Evolutionary conservation across 1,140 invertebrate genomes (phyloP).

Genomic region (Pachyrhynchus sulphureomaculatus): DNA sequence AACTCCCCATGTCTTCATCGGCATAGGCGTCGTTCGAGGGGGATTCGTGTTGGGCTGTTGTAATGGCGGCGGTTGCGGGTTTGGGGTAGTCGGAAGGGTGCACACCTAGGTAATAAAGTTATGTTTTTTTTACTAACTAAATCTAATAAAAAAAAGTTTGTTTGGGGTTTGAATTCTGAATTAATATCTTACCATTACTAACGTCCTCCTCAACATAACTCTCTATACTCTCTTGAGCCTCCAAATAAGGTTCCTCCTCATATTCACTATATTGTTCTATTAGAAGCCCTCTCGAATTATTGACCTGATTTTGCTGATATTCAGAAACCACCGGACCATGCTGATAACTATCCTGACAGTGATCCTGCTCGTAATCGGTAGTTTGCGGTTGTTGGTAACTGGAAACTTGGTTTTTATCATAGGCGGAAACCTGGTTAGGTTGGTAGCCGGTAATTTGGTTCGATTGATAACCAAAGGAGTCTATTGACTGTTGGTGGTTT

Average conservation of each 20-base stretch:
- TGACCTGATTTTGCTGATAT: conserved; percentile 5
- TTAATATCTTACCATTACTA: conserved; percentile 25
- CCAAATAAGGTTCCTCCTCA: conserved; percentile 39
- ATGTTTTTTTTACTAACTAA: too few species aligned
- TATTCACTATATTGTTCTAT: conserved; percentile 29
- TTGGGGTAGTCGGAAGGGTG: conserved; percentile 6
- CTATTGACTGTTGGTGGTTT: conserved; percentile 8
- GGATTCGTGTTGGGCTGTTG: conserved; percentile 43
- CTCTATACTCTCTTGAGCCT: conserved; percentile 54
- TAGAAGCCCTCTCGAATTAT: not conserved
- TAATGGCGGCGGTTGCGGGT: not conserved
- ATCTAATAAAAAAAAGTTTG: too few species aligned
- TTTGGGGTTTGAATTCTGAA: too few species aligned
- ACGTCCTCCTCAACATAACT: conserved; percentile 52
- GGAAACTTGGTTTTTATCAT: conserved; percentile 4
- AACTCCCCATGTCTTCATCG: conserved; percentile 37
- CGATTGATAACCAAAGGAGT: not conserved
- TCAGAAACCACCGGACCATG: too few species aligned
- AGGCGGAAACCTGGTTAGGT: conserved; percentile 1
- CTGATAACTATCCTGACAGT: not conserved
- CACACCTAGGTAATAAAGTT: not conserved
- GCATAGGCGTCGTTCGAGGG: conserved; percentile 50
- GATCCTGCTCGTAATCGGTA: not conserved
- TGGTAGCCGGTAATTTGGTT: conserved; percentile 1
- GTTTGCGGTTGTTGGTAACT: not conserved